Evolutionary conservation across 2,888 invertebrate species (phyloP), one percentile per base, ranked within the genome.

Genomic region (Troides oblongomaculatus): DNA sequence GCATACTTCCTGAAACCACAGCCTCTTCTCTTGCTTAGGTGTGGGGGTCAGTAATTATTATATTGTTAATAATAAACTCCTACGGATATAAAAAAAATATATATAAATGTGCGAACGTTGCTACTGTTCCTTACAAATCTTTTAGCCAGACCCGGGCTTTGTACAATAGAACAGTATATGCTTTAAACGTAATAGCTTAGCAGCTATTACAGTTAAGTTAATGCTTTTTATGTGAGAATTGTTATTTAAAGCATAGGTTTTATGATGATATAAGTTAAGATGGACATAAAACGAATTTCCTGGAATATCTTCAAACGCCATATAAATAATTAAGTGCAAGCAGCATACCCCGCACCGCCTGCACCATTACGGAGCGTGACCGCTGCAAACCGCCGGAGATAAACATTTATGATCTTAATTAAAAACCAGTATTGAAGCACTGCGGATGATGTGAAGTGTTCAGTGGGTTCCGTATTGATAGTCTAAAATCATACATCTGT

Each of bases 351-450:
- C 36, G 21, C 53, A 53, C 17, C 46, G 64, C 25, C 30, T 68
- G 58, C 36, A 53, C 39, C 64, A 53, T 64, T 64, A 64, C 17
- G 18, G 36, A 53, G n/a, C 62, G 67, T 68, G 67, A 64, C 68
- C 64, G 53, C 60, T 60, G 18, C 64, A 61, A 69, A 60, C 46
- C 68, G 36, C 14, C 46, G 39, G 8, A 64, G 68, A 69, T 61
- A 69, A 69, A 69, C 68, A 69, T 69, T 64, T 69, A 64, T 64
- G 61, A 64, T 57, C 53, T 64, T 64, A 64, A 69, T 69, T 69
- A 69, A 64, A 69, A 64, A 64, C 64, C 30, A 17, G 64, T 69
- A 69, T 53, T 5, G 50, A n/a, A 14, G 46, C 30, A 21, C 23
- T 39, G 23, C 12, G 23, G 21, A 36, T 50, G 53, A 64, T 23